phyloP scores from a whole-genome alignment of 2,888 invertebrate genomes.

The Philereme transversata region DNA sequence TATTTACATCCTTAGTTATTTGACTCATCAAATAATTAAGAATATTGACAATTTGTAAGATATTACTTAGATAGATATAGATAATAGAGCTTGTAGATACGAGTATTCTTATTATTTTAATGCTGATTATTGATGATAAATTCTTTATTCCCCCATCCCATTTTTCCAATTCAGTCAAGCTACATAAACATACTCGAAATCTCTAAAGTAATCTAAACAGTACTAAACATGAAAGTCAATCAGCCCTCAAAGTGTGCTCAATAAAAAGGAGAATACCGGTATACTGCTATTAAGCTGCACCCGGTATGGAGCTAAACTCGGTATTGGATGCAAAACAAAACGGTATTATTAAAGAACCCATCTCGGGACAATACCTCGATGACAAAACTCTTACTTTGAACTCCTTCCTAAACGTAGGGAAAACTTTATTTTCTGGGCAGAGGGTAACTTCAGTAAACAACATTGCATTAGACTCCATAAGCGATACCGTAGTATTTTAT shows the following conservation, averaged over 20 bases:
- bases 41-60: too few species aligned
- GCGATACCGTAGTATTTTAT: too few species aligned
- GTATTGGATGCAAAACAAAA: slow-evolving; percentile 45
- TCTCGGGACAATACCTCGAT: slow-evolving; percentile 68
- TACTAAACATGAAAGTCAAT: slow-evolving; percentile 40
- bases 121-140: too few species aligned
- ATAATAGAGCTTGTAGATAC: too few species aligned
- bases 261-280: slow-evolving; percentile 33
- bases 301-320: neutral
- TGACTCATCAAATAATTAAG: too few species aligned
- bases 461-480: slow-evolving; percentile 35
- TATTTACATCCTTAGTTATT: too few species aligned
- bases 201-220: slow-evolving; percentile 19
- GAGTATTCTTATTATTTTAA: too few species aligned
- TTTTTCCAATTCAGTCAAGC: too few species aligned
- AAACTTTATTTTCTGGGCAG: slow-evolving; percentile 75
- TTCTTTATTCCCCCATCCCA: too few species aligned
- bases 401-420: slow-evolving; percentile 78
- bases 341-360: slow-evolving; percentile 64
- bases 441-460: slow-evolving; percentile 37
- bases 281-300: slow-evolving; percentile 7
- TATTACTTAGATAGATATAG: too few species aligned
- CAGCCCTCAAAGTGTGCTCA: slow-evolving; percentile 29
- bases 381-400: slow-evolving; percentile 80
- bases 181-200: slow-evolving; percentile 15